Evolutionary conservation across 2,888 invertebrate species (phyloP), one percentile per base, ranked within the genome.

Genomic region (Drosophila affinis): DNA sequence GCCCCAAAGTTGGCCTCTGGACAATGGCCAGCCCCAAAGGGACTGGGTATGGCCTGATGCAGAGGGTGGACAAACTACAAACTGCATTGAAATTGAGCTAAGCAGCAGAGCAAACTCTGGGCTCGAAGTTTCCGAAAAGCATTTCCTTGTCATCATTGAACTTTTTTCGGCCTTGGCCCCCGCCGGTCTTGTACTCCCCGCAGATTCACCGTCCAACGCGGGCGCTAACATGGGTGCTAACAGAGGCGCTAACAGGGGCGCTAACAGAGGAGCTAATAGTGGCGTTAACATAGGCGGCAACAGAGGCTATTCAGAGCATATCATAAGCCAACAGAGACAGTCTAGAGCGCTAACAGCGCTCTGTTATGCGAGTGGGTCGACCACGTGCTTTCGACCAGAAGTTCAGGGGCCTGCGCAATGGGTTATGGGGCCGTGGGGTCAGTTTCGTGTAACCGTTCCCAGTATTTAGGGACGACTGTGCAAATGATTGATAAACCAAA

Each of bases 401-500:
- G 55, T 54, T 61, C 56, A 54, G 53, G 82, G 85, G 79, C 76
- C 62, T 85, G 82, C 82, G 88, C 82, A 65, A 46, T 76, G 53
- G n/a, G 9, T 29, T 52, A 17, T 46, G 47, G 14, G 3, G 21
- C 21, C 18, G 21, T 18, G 9, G n/a, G 32, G 32, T 32, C 32
- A 7, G 54, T 34, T 46, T 27, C 34, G 47, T 51, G 39, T 10
- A 67, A 27, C 75, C 82, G 83, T 88, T 82, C 82, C 82, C 82
- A 83, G 57, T 82, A 65, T 81, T 58, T 45, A 62, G 44, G 24
- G 24, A 24, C 72, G 53, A 82, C 77, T 48, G 74, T 88, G 87
- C 84, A 85, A 87, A 87, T 88, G 85, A 85, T 87, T 85, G 87
- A 87, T 85, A 88, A 84, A 76, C 82, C 79, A 87, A 88, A 83